These are phyloP conservation scores for Physella acuta DNA, from an alignment of 1,140 invertebrate genomes.

Conservation along the genomic window DNA sequence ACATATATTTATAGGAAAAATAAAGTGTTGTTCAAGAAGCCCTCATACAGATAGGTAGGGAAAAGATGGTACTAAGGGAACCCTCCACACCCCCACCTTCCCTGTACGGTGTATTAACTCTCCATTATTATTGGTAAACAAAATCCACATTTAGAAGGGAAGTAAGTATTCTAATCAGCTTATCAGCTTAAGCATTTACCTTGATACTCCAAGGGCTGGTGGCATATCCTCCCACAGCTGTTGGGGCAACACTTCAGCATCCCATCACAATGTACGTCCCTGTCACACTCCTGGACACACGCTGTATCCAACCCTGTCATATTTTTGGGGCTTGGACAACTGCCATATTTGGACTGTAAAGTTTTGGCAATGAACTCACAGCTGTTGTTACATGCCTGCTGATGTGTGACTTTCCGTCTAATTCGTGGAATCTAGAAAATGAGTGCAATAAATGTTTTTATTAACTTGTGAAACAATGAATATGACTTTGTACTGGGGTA, in stretches of 20 bases:
- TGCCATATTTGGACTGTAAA: conserved; percentile 12
- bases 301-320: not conserved
- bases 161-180: not conserved
- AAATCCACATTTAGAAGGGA: not conserved
- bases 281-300: conserved; percentile 11
- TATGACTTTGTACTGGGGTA: not conserved
- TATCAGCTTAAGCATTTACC: not conserved
- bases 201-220: conserved; percentile 1
- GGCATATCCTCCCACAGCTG: conserved; percentile 11
- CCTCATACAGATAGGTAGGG: no score
- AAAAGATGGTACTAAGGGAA: no score
- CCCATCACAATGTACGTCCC: conserved; percentile 12
- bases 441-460: not conserved
- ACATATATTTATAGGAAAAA: not conserved
- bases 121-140: not conserved
- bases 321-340: conserved; percentile 2
- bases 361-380: conserved; percentile 7
- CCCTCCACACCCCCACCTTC: no score
- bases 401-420: conserved; percentile 4
- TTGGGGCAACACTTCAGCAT: conserved; percentile 21
- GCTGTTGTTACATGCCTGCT: conserved; percentile 13
- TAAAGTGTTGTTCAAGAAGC: no score
- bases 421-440: not conserved
- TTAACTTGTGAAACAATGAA: not conserved
- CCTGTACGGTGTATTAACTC: not conserved